Evolutionary conservation across 2,888 invertebrate species (phyloP).

Genomic region (Pelosia muscerda): DNA sequence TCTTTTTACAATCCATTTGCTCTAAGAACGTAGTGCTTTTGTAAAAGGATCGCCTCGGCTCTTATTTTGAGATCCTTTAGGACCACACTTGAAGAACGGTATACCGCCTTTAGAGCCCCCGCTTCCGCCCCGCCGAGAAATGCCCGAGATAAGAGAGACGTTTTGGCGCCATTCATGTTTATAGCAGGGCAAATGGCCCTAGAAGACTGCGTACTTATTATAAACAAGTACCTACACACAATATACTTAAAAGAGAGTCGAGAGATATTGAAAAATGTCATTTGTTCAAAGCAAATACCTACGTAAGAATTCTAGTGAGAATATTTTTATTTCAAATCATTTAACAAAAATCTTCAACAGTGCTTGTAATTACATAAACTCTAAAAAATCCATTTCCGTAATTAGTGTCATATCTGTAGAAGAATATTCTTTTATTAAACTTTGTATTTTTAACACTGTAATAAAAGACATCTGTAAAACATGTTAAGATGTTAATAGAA

Average conservation of each 20-base stretch:
- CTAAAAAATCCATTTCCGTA: background rate
- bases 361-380: background rate
- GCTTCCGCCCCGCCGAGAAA: constrained; percentile 84
- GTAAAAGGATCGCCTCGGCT: constrained; percentile 77
- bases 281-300: constrained; percentile 24
- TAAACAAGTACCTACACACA: constrained; percentile 78
- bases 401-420: background rate
- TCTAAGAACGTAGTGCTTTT: constrained; percentile 80
- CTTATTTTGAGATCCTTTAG: constrained; percentile 85
- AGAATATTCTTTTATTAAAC: background rate
- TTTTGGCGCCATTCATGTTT: constrained; percentile 87
- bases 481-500: constrained; percentile 39
- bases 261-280: constrained; percentile 60
- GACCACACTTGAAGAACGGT: constrained; percentile 82
- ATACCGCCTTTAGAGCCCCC: constrained; percentile 75
- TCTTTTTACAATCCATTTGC: constrained; percentile 85
- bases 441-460: background rate
- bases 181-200: constrained; percentile 84
- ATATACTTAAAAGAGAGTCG: constrained; percentile 61
- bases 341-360: background rate
- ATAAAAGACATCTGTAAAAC: background rate
- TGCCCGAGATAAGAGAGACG: constrained; percentile 86
- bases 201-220: constrained; percentile 85
- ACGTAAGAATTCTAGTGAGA: background rate
- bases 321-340: background rate